phyloP scores from a whole-genome alignment of 2,888 invertebrate genomes.

The Calameuta filiformis region DNA sequence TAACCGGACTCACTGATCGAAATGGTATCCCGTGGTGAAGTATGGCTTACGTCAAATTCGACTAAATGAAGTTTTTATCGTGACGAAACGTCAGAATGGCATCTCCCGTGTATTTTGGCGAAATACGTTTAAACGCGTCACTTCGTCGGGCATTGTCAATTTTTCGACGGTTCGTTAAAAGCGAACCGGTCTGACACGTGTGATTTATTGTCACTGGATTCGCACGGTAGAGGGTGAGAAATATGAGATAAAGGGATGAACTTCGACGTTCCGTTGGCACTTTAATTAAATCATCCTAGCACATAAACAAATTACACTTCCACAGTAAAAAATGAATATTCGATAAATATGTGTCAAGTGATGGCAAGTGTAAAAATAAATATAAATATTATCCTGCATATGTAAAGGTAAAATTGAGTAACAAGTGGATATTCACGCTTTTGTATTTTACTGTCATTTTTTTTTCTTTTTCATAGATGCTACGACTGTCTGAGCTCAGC shows the following conservation, averaged over 20 bases:
- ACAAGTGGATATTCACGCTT: neutral
- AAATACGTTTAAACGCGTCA: neutral
- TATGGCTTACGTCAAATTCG: neutral
- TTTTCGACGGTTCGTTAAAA: slow-evolving; percentile 35
- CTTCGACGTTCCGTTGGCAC: neutral
- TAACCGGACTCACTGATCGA: neutral
- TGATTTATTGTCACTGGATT: neutral
- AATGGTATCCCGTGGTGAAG: neutral
- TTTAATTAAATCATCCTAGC: neutral
- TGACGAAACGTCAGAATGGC: neutral
- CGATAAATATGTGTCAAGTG: neutral
- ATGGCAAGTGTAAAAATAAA: neutral
- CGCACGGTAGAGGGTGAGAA: neutral
- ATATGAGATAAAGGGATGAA: neutral
- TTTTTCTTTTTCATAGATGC: neutral
- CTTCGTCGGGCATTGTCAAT: neutral
- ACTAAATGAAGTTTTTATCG: neutral
- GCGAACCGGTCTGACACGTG: neutral
- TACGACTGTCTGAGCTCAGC: neutral
- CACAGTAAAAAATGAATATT: neutral
- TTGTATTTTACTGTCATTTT: neutral
- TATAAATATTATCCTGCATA: neutral
- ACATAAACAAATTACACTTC: neutral
- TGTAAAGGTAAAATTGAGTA: no score
- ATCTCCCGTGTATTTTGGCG: neutral